Evolutionary conservation across 2,113 vertebrate genomes (phyloP).

Genomic region (Zosterops borbonicus): DNA sequence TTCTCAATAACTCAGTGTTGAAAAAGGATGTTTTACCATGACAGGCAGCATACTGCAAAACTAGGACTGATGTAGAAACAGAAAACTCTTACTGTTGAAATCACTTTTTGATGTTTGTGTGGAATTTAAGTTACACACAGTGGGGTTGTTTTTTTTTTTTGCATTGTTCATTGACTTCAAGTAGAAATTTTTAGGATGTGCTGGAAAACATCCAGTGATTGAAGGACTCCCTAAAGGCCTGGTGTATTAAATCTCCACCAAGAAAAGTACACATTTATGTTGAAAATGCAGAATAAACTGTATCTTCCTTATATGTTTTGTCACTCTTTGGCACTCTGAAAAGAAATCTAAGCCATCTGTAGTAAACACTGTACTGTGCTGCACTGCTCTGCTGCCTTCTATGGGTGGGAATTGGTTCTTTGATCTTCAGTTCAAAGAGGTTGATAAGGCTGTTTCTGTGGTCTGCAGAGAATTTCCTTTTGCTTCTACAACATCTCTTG

Average conservation of each 20-base stretch:
- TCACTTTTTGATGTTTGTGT: not conserved
- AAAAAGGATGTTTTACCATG: not conserved
- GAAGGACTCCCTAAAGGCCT: not conserved
- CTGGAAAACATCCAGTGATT: not conserved
- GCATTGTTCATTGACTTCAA: not conserved
- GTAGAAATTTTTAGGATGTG: not conserved
- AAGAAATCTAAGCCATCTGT: not conserved
- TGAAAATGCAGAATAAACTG: not conserved
- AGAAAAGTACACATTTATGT: not conserved
- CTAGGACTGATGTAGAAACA: not conserved
- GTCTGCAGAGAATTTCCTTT: conserved; percentile 11
- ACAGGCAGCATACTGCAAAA: not conserved
- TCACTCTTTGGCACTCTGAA: not conserved
- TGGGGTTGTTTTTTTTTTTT: not conserved
- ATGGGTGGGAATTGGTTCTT: conserved; percentile 13
- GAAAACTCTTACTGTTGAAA: not conserved
- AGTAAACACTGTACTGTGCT: not conserved
- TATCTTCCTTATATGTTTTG: not conserved
- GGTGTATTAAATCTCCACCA: not conserved
- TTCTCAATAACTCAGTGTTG: not conserved
- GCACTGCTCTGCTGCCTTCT: not conserved
- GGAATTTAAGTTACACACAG: not conserved
- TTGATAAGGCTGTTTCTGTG: not conserved
- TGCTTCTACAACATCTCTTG: not conserved
- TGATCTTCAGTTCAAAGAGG: conserved; percentile 61